Evolutionary conservation across 2,888 invertebrate species (phyloP).

Genomic region (Stenoptilia bipunctidactyla): DNA sequence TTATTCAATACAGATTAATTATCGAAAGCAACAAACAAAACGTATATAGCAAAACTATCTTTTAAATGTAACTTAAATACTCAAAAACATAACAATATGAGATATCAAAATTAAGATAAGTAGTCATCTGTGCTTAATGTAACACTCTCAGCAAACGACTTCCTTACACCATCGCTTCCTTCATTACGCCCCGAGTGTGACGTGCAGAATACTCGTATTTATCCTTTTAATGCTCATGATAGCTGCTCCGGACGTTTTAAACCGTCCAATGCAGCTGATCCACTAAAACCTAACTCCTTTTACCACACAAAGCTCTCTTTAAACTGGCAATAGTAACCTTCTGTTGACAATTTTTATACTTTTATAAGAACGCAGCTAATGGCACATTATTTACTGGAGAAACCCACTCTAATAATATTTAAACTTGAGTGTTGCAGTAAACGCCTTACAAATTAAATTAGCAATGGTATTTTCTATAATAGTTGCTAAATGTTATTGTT

Average conservation of each 20-base stretch:
- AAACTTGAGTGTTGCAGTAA: too few relatives aligned
- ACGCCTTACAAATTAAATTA: too few relatives aligned
- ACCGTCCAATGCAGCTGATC: conserved; percentile 22
- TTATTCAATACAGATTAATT: too few relatives aligned
- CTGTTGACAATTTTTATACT: conserved; percentile 32
- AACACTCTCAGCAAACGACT: too few relatives aligned
- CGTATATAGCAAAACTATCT: too few relatives aligned
- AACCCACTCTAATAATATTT: too few relatives aligned
- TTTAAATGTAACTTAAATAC: too few relatives aligned
- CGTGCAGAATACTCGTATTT: conserved; percentile 24
- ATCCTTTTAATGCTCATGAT: conserved; percentile 32
- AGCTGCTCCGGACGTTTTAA: conserved; percentile 28
- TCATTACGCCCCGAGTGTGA: conserved; percentile 26
- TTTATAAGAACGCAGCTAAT: conserved; percentile 24
- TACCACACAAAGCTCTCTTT: conserved; percentile 14
- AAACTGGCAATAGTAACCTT: conserved; percentile 20
- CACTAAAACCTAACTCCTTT: not conserved
- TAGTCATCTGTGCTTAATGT: conserved; percentile 10
- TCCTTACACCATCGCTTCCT: conserved; percentile 22
- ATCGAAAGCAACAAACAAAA: too few relatives aligned
- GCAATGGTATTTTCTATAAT: too few relatives aligned
- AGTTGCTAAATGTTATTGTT: too few relatives aligned
- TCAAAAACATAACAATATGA: too few relatives aligned
- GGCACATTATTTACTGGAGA: conserved; percentile 6
- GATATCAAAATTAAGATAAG: too few relatives aligned